These are phyloP conservation scores for Parazoanthus atlanticus DNA, from an alignment of 92 coral and sea anemone genomes.

Conservation along the genomic window DNA sequence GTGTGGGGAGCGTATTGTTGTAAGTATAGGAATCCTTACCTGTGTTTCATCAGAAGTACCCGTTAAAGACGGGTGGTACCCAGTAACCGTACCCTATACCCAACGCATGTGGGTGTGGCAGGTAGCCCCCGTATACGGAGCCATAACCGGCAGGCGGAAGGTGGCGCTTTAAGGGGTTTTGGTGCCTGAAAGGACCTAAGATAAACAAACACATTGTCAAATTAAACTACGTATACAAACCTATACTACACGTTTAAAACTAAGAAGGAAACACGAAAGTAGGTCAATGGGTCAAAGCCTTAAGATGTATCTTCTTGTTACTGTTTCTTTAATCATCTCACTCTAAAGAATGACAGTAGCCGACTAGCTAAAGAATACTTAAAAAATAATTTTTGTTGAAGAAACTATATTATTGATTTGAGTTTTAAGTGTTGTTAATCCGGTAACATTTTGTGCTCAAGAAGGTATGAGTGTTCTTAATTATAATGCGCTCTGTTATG, in stretches of 20 bases:
- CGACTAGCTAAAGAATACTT: neutral
- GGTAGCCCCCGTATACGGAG: neutral
- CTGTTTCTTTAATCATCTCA: neutral
- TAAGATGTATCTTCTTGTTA: too few species aligned
- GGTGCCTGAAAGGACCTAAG: constrained; percentile 29
- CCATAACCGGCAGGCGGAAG: neutral
- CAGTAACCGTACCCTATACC: constrained; percentile 5
- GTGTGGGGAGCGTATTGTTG: neutral
- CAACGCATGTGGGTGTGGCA: constrained; percentile 27
- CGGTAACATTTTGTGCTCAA: too few species aligned
- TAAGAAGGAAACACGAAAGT: neutral
- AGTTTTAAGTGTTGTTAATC: neutral
- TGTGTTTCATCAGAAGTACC: constrained; percentile 1
- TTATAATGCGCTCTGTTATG: neutral
- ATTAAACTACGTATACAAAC: neutral
- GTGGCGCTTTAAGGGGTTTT: constrained; percentile 17
- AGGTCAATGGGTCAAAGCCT: too few species aligned
- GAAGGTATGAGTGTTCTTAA: too few species aligned
- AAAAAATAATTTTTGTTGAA: too few species aligned
- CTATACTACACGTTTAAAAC: neutral
- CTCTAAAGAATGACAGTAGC: neutral
- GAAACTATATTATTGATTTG: too few species aligned
- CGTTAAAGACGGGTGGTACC: constrained; percentile 21
- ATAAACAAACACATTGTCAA: neutral
- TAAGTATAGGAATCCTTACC: neutral